A percentile compares a stretch with the other conserved stretches of the same genome.
Conservation (phyloP, 2,888 invertebrate genomes). For the Noctua janthe region DNA sequence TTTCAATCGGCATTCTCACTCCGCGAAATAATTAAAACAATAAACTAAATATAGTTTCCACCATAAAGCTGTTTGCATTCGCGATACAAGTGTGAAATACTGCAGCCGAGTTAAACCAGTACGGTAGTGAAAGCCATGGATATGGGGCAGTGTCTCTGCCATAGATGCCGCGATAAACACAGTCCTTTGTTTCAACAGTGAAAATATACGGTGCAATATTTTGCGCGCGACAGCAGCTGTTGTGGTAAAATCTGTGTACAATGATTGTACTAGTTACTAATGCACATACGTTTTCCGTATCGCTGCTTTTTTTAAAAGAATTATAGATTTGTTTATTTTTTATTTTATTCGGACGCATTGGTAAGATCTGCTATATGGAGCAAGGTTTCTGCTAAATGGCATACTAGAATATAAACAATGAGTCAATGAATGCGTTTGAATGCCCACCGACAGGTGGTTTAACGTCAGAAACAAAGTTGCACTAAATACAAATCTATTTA, state of each 20-base stretch:
- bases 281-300: conserved; percentile 17
- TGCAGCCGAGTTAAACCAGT: conserved; percentile 57
- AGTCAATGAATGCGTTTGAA: conserved; percentile 24
- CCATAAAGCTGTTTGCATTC: conserved; percentile 28
- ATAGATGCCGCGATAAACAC: conserved; percentile 74
- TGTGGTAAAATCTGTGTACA: conserved; percentile 19
- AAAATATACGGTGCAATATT: conserved; percentile 60
- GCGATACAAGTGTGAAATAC: conserved; percentile 48
- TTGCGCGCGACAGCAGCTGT: conserved; percentile 22
- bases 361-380: conserved; percentile 1
- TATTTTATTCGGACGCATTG: conserved; percentile 10
- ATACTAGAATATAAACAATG: conserved; percentile 10
- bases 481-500: conserved; percentile 6
- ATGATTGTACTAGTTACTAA: background rate
- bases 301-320: conserved; percentile 4
- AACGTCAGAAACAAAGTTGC: conserved; percentile 6
- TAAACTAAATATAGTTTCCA: conserved; percentile 18
- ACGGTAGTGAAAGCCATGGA: conserved; percentile 70
- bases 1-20: background rate
- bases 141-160: conserved; percentile 65
- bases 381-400: conserved; percentile 34
- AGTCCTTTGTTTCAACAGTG: conserved; percentile 68
- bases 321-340: conserved; percentile 2
- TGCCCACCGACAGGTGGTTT: background rate
- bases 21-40: background rate